Base-by-base conservation (phyloP, 2,113 vertebrate genomes). In the Upupa epops region DNA sequence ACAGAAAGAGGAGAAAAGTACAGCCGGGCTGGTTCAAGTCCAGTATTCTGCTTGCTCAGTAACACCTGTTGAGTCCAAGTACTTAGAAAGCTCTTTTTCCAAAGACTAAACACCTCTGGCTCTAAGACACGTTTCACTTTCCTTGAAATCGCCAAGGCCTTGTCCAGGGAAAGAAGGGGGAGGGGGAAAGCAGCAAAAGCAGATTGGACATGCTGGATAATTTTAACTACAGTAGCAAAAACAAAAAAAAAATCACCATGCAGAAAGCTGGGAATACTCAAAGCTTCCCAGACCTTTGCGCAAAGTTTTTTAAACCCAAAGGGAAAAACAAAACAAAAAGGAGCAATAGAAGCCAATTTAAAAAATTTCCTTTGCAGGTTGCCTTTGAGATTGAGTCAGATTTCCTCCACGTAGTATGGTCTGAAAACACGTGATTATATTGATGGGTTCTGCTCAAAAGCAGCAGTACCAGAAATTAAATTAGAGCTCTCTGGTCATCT, bases 271-370 rank as follows among this genome's bases (percentile, higher is more conserved):
- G 64, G 79, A 88, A 87, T 87, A 92, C 58, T 45, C 29, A 61
- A 89, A 74, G n/a, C 56, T 73, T 92, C 83, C 84, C 49, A 83
- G 88, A 88, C 74, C 54, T 90, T 87, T 61, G 40, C 31, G 46
- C 28, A 75, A 85, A 22, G 69, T 84, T 86, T 90, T 91, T 68
- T 81, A 96, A 92, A 71, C 77, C 69, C 80, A 86, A 60, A 93
- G 77, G 70, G 32, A 73, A 89, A 93, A 93, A 84, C 54, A 61
- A 93, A 90, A 64, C 56, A 71, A 89, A 94, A 86, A 88, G 26
- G 21, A 93, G 48, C 4, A 0, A 60, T 29, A 89, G 75, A 85
- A 89, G 72, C 64, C 61, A 92, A 91, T 80, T 92, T 66, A 63
- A 51, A n/a, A 95, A 74, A 24, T 86, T 93, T 93, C 80, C 31